phyloP scores from a whole-genome alignment of 2,888 invertebrate species.

The Eumerus sabulonum region DNA sequence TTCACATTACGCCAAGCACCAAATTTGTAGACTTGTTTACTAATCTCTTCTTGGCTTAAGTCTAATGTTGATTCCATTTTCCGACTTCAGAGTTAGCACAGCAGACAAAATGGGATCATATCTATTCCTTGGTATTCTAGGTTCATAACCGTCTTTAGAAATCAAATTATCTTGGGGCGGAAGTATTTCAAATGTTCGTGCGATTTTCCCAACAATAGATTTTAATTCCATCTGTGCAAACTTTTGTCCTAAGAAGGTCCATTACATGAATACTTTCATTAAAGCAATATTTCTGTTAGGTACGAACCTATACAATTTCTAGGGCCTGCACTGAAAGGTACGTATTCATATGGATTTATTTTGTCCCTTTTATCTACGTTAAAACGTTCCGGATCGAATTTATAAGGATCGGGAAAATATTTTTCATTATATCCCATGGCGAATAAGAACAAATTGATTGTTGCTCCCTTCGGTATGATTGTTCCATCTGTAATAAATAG shows the following conservation, averaged over 20 bases:
- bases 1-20: too few relatives aligned
- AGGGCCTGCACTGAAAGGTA: conserved; percentile 84
- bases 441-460: conserved; percentile 72
- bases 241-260: conserved; percentile 77
- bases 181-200: conserved; percentile 79
- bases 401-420: conserved; percentile 74
- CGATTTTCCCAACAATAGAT: conserved; percentile 79
- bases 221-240: conserved; percentile 81
- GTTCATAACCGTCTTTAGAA: conserved; percentile 72
- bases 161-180: conserved; percentile 74
- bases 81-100: conserved; percentile 80
- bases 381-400: conserved; percentile 81
- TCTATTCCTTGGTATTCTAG: conserved; percentile 71
- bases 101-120: conserved; percentile 78
- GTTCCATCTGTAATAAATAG: conserved; percentile 73
- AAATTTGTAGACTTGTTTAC: too few relatives aligned
- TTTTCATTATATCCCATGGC: conserved; percentile 74
- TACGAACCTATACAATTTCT: conserved; percentile 81
- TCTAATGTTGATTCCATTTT: conserved; percentile 79
- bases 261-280: too few relatives aligned
- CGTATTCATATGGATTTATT: conserved; percentile 80
- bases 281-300: neutral
- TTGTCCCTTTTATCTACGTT: conserved; percentile 74
- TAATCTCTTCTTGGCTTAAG: conserved; percentile 64
- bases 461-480: conserved; percentile 72